Base-by-base conservation (phyloP, 1,140 invertebrate genomes). In the Apis florea region DNA sequence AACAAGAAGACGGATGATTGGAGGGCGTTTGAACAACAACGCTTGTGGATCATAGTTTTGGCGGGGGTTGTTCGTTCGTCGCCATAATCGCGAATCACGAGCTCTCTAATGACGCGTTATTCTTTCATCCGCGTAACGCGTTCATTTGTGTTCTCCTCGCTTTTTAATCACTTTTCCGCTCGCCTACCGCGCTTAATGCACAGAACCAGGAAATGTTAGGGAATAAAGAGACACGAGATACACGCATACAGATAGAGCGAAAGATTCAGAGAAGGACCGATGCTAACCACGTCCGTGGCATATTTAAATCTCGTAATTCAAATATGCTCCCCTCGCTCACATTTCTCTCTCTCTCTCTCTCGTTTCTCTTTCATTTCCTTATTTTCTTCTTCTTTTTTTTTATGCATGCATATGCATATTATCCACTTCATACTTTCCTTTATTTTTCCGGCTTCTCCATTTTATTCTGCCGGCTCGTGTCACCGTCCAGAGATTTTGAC, bases 261-360 rank as follows among this genome's bases (percentile, higher is more conserved):
- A n/a, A 10, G n/a, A 21, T 73, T 12, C 51, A 82, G 26, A 61
- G 17, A 47, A 76, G 68, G 17, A 61, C 19, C 11, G n/a, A 31
- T 63, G 74, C 40, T 54, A 78, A 83, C 75, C 75, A 71, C 59
- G 51, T 78, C 40, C 13, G 54, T 49, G 82, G 67, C 68, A 31
- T 70, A 74, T 83, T 83, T 80, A 78, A 83, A 83, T 83, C 70
- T 73, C 63, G 51, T 83, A 83, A 83, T 83, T 83, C 82, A 71
- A 80, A 71, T 83, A 80, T 12, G 64, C 70, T 61, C 26, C 53
- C 24, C 75, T 58, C 63, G 53, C 49, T 76, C 66, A 26, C 51
- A 61, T 53, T 71, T 79, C 0, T 13, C 6, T 54, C 15, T 26
- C n/a, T 61, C 59, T 70, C 40, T 19, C 61, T 59, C 59, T 49